A percentile compares a stretch with the other conserved stretches of the same genome.
Conservation (phyloP, 1,140 invertebrate genomes). For the Bilobella aurantiaca region DNA sequence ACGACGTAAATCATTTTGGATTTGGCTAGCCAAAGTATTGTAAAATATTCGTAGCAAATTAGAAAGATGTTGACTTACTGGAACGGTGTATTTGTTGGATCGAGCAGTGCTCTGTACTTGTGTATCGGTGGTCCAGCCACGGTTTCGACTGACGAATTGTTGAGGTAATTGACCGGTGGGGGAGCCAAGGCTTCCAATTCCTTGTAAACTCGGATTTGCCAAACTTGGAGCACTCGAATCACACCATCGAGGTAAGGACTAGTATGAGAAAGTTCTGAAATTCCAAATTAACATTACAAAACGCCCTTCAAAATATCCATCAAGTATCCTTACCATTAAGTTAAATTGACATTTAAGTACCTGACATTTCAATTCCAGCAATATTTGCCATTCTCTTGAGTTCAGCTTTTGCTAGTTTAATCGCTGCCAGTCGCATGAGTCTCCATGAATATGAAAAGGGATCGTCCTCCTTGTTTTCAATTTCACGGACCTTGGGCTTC, state of each 20-base stretch:
- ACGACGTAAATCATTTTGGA: no score
- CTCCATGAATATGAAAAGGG: conserved; percentile 90
- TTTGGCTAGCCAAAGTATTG: no score
- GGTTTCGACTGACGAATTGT: conserved; percentile 68
- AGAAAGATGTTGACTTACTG: conserved; percentile 55
- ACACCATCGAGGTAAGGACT: conserved; percentile 87
- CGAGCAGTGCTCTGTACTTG: conserved; percentile 84
- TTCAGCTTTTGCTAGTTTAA: conserved; percentile 70
- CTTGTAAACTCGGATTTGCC: conserved; percentile 70
- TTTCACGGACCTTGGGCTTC: conserved; percentile 37
- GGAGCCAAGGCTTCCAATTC: conserved; percentile 63
- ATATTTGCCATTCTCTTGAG: conserved; percentile 41
- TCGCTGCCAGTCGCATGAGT: conserved; percentile 75
- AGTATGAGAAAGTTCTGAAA: conserved; percentile 76
- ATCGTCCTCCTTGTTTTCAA: conserved; percentile 58
- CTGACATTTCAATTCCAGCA: conserved; percentile 74
- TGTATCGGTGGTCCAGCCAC: conserved; percentile 68
- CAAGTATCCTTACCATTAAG: background rate
- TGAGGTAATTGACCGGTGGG: conserved; percentile 67
- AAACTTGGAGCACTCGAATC: conserved; percentile 70
- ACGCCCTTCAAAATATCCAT: conserved; percentile 4
- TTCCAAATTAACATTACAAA: conserved; percentile 16
- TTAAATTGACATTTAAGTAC: conserved; percentile 43
- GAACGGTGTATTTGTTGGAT: conserved; percentile 92
- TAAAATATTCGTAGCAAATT: no score